Conservation (phyloP, 2,888 invertebrate species). For the Hemithea aestivaria region DNA sequence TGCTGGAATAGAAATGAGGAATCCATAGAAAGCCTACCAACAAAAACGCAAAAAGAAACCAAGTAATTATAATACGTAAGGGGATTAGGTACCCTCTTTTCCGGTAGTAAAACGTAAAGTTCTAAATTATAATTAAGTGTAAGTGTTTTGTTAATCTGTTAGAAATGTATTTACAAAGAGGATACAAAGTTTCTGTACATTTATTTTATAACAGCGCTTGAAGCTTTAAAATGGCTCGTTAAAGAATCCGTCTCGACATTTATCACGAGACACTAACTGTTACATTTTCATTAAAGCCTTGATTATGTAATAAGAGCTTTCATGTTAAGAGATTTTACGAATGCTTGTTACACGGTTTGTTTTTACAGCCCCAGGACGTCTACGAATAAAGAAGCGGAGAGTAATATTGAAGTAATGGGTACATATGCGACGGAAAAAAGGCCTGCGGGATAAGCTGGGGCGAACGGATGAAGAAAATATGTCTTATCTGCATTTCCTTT, state of each 20-base stretch:
- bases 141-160: too few species aligned
- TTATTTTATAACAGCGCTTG: slow-evolving; percentile 12
- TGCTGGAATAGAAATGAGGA: too few species aligned
- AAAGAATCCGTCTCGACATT: slow-evolving; percentile 14
- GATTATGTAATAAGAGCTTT: slow-evolving; percentile 10
- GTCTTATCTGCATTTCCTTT: slow-evolving; percentile 14
- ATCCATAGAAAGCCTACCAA: too few species aligned
- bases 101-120: too few species aligned
- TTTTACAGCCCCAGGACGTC: too few species aligned
- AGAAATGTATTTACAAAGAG: slow-evolving; percentile 4
- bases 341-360: too few species aligned
- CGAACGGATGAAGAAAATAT: slow-evolving; percentile 6
- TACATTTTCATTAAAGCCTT: slow-evolving; percentile 10
- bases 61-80: slow-evolving; percentile 4
- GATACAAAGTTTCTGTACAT: slow-evolving; percentile 10
- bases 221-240: slow-evolving; percentile 15
- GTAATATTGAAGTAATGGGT: too few species aligned
- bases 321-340: slow-evolving; percentile 1
- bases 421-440: background rate
- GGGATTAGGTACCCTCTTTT: too few species aligned
- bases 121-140: too few species aligned
- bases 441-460: background rate
- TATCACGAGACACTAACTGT: slow-evolving; percentile 7
- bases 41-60: too few species aligned
- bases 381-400: too few species aligned